These are phyloP conservation scores for Celastrina argiolus DNA, from an alignment of 2,888 invertebrate genomes.

Conservation along the genomic window DNA sequence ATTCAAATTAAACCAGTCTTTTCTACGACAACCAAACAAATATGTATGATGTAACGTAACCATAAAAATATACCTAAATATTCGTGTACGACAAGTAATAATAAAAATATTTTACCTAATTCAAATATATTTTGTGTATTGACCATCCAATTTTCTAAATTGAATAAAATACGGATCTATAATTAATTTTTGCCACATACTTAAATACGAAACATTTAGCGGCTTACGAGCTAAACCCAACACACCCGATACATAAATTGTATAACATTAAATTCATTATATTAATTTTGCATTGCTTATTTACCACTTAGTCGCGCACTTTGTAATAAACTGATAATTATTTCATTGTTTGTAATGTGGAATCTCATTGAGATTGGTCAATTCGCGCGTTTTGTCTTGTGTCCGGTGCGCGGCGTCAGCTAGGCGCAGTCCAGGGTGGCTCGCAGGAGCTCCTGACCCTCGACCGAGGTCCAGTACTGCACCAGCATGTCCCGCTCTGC, in stretches of 20 bases:
- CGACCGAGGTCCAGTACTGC: conserved; percentile 85
- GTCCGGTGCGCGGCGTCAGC: background rate
- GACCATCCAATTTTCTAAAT: background rate
- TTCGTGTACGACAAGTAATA: background rate
- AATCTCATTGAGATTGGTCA: background rate
- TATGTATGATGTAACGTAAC: background rate
- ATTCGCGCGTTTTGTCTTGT: background rate
- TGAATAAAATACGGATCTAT: background rate
- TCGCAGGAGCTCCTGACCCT: conserved; percentile 79
- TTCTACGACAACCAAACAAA: conserved; percentile 14
- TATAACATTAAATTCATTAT: conserved; percentile 6
- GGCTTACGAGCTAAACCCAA: conserved; percentile 3
- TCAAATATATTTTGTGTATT: conserved; percentile 6
- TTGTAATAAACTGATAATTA: background rate
- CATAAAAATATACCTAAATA: background rate
- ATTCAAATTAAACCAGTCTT: conserved; percentile 21
- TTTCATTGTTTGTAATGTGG: background rate
- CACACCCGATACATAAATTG: conserved; percentile 1
- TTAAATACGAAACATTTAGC: background rate
- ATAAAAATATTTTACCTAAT: conserved; percentile 12
- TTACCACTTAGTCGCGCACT: background rate
- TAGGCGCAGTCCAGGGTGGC: conserved; percentile 37
- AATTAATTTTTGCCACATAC: background rate
- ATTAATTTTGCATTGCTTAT: conserved; percentile 4
- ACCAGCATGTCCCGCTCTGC: conserved; percentile 82